Evolutionary conservation across 2,113 vertebrate species (phyloP), one percentile per base, ranked within the genome.

Genomic region (Camarhynchus parvulus): DNA sequence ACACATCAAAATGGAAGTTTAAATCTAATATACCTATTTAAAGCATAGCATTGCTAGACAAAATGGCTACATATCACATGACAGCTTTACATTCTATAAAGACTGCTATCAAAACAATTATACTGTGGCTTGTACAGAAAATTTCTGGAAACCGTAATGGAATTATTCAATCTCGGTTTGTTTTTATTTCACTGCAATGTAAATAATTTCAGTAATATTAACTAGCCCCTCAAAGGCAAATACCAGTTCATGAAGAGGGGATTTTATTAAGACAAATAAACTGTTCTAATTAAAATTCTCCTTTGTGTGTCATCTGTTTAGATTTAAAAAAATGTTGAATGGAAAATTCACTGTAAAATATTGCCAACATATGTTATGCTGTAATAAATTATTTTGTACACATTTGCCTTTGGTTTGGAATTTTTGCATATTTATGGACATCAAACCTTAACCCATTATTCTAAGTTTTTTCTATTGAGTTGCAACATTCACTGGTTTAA

Each of bases 311-410:
- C 90, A 96, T 95, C 90, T 96, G 88, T 97, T 97, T 96, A 97
- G 96, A 93, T 95, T 97, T 35, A 74, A 83, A 56, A 95, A 96
- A 89, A 59, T 97, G 83, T 95, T 98, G 68, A 96, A 97, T 95
- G 93, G 96, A 96, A 96, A 89, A 75, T 63, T 97, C 89, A 96
- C 90, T 98, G 96, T 98, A 98, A 98, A 97, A 97, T 97, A 97
- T 95, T 97, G 91, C 92, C 96, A 97, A 91, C 95, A 52, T 97
- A 91, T 96, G 95, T 97, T 97, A 97, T 97, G 96, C 97, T 98
- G 67, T 97, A 98, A 98, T 98, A 98, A 98, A 98, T 98, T 98
- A 98, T 98, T 98, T 98, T 98, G 96, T 98, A 98, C 96, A 97
- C 95, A 92, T 55, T 93, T 96, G 79, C 50, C 70, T 95, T 95